Conservation (phyloP, 2,113 vertebrate species). For the Rousettus leschenaultii region DNA sequence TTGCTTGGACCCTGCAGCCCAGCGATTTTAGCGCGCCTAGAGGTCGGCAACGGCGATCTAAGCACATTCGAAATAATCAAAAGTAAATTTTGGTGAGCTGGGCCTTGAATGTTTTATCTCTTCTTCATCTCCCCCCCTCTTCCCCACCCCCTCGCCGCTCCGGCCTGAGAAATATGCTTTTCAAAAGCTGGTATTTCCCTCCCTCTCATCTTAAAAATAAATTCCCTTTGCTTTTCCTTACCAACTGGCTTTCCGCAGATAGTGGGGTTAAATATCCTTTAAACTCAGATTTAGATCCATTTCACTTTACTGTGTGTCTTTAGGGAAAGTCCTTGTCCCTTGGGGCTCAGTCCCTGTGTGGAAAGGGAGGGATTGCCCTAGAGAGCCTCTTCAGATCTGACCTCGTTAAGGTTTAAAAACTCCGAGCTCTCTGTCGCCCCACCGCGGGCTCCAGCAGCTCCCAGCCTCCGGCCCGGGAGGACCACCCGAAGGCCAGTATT, state of each 20-base stretch:
- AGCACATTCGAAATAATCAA: constrained; percentile 53
- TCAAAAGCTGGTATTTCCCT: not conserved
- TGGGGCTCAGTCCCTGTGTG: not conserved
- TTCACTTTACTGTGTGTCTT: not conserved
- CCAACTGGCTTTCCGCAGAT: not conserved
- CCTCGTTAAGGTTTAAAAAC: not conserved
- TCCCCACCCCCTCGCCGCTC: not conserved
- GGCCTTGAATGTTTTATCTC: not conserved
- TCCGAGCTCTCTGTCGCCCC: not conserved
- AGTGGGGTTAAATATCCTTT: not conserved
- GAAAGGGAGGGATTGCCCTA: not conserved
- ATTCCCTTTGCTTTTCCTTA: not conserved
- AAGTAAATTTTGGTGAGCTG: constrained; percentile 75
- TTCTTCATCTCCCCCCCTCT: fast-evolving
- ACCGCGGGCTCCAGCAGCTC: not conserved
- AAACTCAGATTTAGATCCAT: not conserved
- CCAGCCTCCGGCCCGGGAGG: constrained; percentile 67
- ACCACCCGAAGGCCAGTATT: constrained; percentile 79
- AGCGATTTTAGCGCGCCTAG: fast-evolving
- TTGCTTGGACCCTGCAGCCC: constrained; percentile 45
- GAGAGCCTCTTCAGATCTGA: not conserved
- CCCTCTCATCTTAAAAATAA: not conserved
- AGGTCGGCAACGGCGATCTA: not conserved
- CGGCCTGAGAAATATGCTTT: constrained; percentile 13
- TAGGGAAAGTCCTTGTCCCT: not conserved